A percentile compares a stretch with the other conserved stretches of the same genome.
Evolutionary conservation across 2,797 vertebrate species (phyloP).

Genomic region (Tachyglossus aculeatus): DNA sequence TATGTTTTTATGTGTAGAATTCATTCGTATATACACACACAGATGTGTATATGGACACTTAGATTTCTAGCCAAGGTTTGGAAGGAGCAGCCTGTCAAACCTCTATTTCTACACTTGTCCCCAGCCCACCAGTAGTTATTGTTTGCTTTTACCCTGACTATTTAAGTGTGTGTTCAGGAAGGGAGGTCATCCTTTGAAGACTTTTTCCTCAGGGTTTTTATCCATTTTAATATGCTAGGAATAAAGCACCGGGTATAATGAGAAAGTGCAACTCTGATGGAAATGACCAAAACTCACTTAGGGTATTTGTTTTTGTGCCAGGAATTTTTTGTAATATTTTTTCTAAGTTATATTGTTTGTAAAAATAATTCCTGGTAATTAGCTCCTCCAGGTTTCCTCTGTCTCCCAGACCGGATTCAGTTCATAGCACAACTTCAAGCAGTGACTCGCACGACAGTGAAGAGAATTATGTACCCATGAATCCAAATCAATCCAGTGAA

Average conservation of each 20-base stretch:
- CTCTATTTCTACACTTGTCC: too few species aligned
- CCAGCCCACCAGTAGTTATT: too few species aligned
- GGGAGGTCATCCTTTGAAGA: background rate
- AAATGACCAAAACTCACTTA: background rate
- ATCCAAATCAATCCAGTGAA: constrained; percentile 91
- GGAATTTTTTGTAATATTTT: constrained; percentile 22
- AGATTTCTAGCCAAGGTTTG: too few species aligned
- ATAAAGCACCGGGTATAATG: background rate
- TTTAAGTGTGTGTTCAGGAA: background rate
- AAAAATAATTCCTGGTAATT: constrained; percentile 83
- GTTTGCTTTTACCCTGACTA: too few species aligned
- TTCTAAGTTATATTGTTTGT: constrained; percentile 56
- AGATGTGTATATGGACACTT: too few species aligned
- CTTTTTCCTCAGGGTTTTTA: background rate
- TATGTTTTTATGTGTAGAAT: too few species aligned
- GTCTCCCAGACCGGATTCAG: constrained; percentile 91
- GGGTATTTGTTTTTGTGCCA: constrained; percentile 50
- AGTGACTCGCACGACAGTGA: constrained; percentile 97
- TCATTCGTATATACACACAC: too few species aligned
- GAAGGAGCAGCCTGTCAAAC: too few species aligned
- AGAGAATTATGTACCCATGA: constrained; percentile 98
- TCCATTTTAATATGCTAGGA: background rate
- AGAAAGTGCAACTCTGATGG: constrained; percentile 14
- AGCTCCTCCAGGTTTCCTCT: constrained; percentile 95
- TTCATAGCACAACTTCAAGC: constrained; percentile 98